A percentile compares a stretch with the other conserved stretches of the same genome.
phyloP scores from a whole-genome alignment of 2,888 invertebrate species.

The Silvanus unidentatus region DNA sequence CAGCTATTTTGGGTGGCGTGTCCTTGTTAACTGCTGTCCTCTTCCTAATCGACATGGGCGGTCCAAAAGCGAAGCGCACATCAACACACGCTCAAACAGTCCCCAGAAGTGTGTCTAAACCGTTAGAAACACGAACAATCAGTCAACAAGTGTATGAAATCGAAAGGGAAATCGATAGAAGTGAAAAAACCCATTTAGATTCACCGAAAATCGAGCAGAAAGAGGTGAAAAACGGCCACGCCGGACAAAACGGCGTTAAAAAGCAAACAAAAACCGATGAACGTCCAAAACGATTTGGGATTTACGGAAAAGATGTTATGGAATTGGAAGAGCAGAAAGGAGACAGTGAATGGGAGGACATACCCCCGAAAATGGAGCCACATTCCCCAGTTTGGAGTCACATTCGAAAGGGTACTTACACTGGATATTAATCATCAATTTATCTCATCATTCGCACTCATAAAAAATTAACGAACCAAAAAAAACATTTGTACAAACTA shows the following conservation, averaged over 20 bases:
- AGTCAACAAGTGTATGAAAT: slow-evolving; percentile 28
- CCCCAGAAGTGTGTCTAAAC: background rate
- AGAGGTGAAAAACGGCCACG: slow-evolving; percentile 9
- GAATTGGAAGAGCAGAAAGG: slow-evolving; percentile 14
- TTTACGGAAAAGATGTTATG: slow-evolving; percentile 38
- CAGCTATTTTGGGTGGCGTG: slow-evolving; percentile 62
- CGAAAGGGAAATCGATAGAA: slow-evolving; percentile 23
- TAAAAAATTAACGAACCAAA: too few species aligned
- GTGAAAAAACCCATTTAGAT: slow-evolving; percentile 7
- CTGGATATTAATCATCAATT: slow-evolving; percentile 1
- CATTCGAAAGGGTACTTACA: slow-evolving; percentile 43
- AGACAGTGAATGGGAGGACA: slow-evolving; percentile 30
- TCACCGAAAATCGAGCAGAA: background rate
- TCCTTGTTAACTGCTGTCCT: slow-evolving; percentile 62
- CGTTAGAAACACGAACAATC: slow-evolving; percentile 1
- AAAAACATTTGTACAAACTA: too few species aligned
- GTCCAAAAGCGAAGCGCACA: slow-evolving; percentile 49
- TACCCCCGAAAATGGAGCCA: slow-evolving; percentile 33
- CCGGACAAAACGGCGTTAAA: slow-evolving; percentile 13
- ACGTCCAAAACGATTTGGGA: slow-evolving; percentile 33
- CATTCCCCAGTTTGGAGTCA: slow-evolving; percentile 46
- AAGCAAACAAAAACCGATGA: slow-evolving; percentile 31
- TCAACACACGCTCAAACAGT: background rate
- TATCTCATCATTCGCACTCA: background rate
- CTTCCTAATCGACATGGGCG: slow-evolving; percentile 63